Percentiles rank a stretch among this genome's conserved stretches.
These are phyloP conservation scores for Pangasius mekongensis DNA, from an alignment of 2,797 vertebrate species.

Conservation along the genomic window DNA sequence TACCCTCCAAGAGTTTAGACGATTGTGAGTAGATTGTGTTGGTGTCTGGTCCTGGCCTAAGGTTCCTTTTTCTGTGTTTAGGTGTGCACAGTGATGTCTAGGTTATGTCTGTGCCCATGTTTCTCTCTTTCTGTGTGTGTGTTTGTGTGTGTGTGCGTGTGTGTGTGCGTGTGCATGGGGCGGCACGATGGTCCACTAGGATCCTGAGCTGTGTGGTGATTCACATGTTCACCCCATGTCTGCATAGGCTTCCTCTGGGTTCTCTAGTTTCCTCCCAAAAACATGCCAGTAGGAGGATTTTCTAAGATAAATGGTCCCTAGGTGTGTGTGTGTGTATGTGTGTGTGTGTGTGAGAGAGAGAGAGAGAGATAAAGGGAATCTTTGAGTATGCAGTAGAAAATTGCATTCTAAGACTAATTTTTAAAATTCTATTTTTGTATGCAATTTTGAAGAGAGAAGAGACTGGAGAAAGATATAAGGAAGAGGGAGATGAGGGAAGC, in stretches of 20 bases:
- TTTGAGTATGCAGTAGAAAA: neutral
- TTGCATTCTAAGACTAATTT: neutral
- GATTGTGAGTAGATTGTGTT: neutral
- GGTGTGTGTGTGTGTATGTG: neutral
- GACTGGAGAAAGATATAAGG: slow-evolving; percentile 26
- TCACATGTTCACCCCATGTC: neutral
- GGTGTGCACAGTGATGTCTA: neutral
- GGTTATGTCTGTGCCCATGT: neutral
- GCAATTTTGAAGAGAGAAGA: slow-evolving; percentile 14
- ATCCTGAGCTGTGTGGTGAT: neutral
- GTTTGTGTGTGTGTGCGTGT: too few species aligned
- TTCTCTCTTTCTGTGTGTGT: too few species aligned
- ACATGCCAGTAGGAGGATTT: too few species aligned
- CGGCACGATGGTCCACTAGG: neutral
- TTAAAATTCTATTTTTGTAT: neutral
- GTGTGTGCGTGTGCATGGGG: too few species aligned
- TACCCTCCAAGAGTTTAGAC: neutral
- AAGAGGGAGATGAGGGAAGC: slow-evolving; percentile 24
- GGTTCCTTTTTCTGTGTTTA: neutral
- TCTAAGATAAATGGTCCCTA: too few species aligned
- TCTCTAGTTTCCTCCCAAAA: too few species aligned
- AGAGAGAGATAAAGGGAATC: neutral
- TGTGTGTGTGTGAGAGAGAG: neutral
- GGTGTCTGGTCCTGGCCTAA: neutral
- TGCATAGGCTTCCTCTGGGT: too few species aligned